Base-by-base conservation (phyloP, 1,140 invertebrate species). In the Macrostomum lignano region DNA sequence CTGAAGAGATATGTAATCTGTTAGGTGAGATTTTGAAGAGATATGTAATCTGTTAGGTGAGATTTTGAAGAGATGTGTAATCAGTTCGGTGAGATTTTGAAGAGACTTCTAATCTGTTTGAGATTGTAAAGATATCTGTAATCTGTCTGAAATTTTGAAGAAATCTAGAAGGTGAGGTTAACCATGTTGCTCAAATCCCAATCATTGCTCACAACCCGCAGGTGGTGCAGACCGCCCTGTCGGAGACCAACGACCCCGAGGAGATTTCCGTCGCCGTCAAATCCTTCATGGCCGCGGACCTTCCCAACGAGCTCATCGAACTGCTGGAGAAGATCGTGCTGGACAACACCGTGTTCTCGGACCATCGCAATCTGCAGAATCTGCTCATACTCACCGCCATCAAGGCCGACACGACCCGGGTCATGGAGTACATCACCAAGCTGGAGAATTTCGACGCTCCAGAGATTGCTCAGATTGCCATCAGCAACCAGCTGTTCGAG, bases 381-480 rank as follows among this genome's bases (percentile, higher is more conserved):
- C 53, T 74, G 38, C 50, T 73, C 35, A 72, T 73, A 43, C 51
- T 72, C 42, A 69, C 73, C 39, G 91, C 91, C 2, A 94, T 98
- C 44, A 96, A 96, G 58, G 86, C 62, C 17, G 91, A 96, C 58
- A 68, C 78, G 19, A 78, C 75, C 2, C 70, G 88, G 17, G 88
- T 96, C 0, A 94, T 96, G 88, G 63, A 69, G 44, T 67, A 69
- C 47, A 58, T 94, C 74, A 64, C 67, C 42, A 69, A 84, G n/a
- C 54, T 98, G 44, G 91, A 98, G 51, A 98, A 98, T 58, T 98
- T 98, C 47, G 91, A 98, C 64, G 91, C 91, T 4, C 91, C 88
- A 1, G 91, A 98, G 51, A 98, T 98, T 47, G 91, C 91, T 1
- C 94, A 96, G 49, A 96, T 98, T 44, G 88, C 88, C 24, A 96